Evolutionary conservation across 2,113 vertebrate species (phyloP).

Genomic region (Chinchilla lanigera): DNA sequence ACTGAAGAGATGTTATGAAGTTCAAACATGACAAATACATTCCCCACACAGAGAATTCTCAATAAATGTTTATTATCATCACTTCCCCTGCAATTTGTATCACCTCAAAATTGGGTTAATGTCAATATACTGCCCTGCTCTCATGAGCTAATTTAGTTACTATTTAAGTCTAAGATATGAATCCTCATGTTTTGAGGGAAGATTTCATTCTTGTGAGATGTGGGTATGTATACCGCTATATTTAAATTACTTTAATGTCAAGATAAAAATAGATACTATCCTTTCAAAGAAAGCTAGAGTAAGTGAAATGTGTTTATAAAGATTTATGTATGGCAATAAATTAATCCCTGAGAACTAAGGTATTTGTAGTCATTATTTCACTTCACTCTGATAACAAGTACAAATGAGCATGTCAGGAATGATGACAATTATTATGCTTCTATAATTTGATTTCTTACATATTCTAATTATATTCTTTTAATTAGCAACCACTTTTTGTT

Average conservation of each 20-base stretch:
- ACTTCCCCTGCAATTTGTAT: background rate
- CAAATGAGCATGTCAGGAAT: constrained; percentile 70
- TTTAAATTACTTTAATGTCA: constrained; percentile 40
- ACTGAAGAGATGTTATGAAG: background rate
- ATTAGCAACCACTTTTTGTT: constrained; percentile 73
- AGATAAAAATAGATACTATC: constrained; percentile 63
- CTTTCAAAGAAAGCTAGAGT: constrained; percentile 42
- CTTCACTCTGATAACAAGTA: constrained; percentile 68
- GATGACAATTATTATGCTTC: constrained; percentile 69
- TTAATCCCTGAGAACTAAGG: constrained; percentile 62
- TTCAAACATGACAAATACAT: background rate
- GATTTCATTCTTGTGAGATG: constrained; percentile 27
- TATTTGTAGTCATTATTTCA: constrained; percentile 62
- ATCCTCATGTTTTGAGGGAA: background rate
- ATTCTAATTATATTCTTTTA: constrained; percentile 78
- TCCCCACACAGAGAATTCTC: background rate
- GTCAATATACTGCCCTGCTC: background rate
- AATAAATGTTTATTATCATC: background rate
- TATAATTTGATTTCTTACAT: constrained; percentile 73
- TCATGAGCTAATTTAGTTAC: background rate
- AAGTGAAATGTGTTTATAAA: constrained; percentile 62
- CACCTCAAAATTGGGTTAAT: background rate
- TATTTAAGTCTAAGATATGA: background rate
- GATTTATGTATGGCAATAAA: constrained; percentile 60
- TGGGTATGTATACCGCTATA: background rate